A percentile compares a stretch with the other conserved stretches of the same genome.
Conservation (phyloP, 2,888 invertebrate species). For the Pollenia angustigena region DNA sequence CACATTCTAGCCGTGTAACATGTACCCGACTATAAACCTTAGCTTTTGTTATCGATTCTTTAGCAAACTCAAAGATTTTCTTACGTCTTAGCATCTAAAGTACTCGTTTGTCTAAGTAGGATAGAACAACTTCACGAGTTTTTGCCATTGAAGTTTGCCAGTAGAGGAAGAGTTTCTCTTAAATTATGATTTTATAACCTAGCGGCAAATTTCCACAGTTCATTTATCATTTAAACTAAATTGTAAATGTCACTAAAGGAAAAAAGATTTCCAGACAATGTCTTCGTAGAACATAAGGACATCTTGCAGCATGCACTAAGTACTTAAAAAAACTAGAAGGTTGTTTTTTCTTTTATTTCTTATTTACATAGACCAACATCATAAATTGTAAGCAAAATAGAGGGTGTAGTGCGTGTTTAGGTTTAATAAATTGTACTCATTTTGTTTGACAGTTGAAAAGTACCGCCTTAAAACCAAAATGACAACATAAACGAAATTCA, state of each 20-base stretch:
- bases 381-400: constrained; percentile 62
- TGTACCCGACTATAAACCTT: constrained; percentile 7
- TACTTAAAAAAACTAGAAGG: constrained; percentile 11
- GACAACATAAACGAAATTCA: constrained; percentile 51
- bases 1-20: constrained; percentile 26
- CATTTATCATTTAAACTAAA: constrained; percentile 80
- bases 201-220: constrained; percentile 79
- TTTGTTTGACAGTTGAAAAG: constrained; percentile 61
- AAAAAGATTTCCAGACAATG: constrained; percentile 43
- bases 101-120: background rate
- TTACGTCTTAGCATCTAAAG: background rate
- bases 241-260: constrained; percentile 74
- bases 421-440: constrained; percentile 67
- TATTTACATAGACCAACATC: constrained; percentile 37
- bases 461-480: constrained; percentile 61
- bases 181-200: constrained; percentile 70
- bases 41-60: constrained; percentile 49
- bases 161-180: constrained; percentile 37
- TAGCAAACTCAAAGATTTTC: constrained; percentile 34
- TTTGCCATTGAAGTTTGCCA: constrained; percentile 29
- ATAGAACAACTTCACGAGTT: background rate
- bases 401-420: constrained; percentile 71
- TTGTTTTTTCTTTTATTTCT: constrained; percentile 13
- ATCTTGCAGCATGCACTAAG: constrained; percentile 21
- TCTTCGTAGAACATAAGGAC: constrained; percentile 18